phyloP scores from a whole-genome alignment of 2,888 invertebrate genomes.

The Orthosia incerta region DNA sequence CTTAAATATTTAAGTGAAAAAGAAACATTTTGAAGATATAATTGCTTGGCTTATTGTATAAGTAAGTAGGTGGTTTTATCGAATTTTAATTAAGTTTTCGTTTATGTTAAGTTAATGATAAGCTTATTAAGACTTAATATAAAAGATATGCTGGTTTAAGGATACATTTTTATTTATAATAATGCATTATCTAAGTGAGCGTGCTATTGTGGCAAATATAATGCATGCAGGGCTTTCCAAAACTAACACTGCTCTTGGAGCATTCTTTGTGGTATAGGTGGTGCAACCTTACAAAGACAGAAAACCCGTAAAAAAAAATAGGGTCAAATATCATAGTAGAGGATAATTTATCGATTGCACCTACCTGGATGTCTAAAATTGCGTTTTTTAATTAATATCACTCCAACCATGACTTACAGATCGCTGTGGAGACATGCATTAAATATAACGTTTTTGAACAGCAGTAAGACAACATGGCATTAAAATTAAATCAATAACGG shows the following conservation, averaged over 20 bases:
- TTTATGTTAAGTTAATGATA: conserved; percentile 12
- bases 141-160: neutral
- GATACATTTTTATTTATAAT: neutral
- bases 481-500: conserved; percentile 46
- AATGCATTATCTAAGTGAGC: neutral
- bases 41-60: conserved; percentile 12
- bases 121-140: conserved; percentile 18
- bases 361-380: neutral
- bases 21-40: conserved; percentile 15
- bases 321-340: neutral
- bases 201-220: neutral
- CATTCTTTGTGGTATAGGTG: no score
- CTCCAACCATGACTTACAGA: neutral
- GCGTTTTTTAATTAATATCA: neutral
- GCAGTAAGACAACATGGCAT: conserved; percentile 10
- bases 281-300: neutral
- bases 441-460: conserved; percentile 7
- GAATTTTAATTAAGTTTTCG: conserved; percentile 36
- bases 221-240: neutral
- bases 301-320: neutral
- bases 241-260: neutral
- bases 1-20: conserved; percentile 30
- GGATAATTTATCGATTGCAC: neutral
- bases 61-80: conserved; percentile 22
- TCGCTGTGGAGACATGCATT: neutral